These are phyloP conservation scores for Laupala kohalensis DNA, from an alignment of 1,140 invertebrate species.

Conservation along the genomic window DNA sequence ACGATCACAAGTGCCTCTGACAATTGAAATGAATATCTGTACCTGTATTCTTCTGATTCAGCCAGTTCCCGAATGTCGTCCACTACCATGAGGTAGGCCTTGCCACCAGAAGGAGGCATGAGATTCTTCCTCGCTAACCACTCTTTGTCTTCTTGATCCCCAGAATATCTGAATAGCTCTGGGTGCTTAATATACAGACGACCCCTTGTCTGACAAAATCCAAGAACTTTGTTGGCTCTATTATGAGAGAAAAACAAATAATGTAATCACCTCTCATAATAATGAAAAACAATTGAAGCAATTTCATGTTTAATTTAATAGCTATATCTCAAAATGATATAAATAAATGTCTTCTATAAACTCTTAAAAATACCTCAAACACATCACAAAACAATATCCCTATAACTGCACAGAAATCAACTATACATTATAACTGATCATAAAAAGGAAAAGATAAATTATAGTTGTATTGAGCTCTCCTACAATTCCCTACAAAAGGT, in stretches of 20 bases:
- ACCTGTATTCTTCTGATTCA: conserved; percentile 54
- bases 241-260: neutral
- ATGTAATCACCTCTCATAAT: too few relatives aligned
- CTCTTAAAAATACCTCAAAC: too few relatives aligned
- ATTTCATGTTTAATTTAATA: too few relatives aligned
- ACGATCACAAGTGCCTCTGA: neutral
- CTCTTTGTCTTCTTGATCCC: conserved; percentile 68
- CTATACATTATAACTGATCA: too few relatives aligned
- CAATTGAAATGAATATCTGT: conserved; percentile 1
- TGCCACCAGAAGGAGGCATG: conserved; percentile 61
- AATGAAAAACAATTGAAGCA: too few relatives aligned
- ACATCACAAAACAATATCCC: too few relatives aligned
- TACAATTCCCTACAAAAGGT: too few relatives aligned
- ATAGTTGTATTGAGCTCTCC: too few relatives aligned
- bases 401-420: too few relatives aligned
- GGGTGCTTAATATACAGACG: conserved; percentile 65
- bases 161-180: conserved; percentile 60
- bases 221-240: conserved; percentile 54
- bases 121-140: conserved; percentile 64
- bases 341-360: too few relatives aligned
- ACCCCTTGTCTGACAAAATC: conserved; percentile 59
- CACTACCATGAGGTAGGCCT: conserved; percentile 66
- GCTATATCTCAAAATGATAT: too few relatives aligned
- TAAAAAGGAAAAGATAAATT: too few relatives aligned
- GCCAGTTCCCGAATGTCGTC: conserved; percentile 66